Base-by-base conservation (phyloP, 1,140 invertebrate species). In the Cephus cinctus region DNA sequence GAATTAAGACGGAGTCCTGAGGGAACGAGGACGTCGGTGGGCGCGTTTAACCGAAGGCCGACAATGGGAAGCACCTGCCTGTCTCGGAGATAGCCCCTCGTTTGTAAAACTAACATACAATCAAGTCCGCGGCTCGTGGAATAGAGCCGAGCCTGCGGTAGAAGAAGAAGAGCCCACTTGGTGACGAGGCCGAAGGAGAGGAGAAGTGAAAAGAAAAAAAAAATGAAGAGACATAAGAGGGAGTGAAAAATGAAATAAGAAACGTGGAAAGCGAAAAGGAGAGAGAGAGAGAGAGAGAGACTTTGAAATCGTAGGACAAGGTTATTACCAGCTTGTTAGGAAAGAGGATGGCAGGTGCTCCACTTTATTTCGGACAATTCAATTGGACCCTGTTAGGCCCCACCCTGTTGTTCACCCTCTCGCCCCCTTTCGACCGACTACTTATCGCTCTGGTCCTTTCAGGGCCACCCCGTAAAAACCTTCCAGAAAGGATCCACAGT, bases 341-440 rank as follows among this genome's bases (percentile, higher is more conserved):
- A 53, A 18, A 65, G 59, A 53, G 54, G 65, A 69, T 63, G 68
- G 60, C 73, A 73, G 71, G 70, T 73, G 71, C 66, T 67, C 59
- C 67, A 67, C 70, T 76, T 74, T 69, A 73, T 70, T 73, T 71
- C 55, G 59, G 66, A 73, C 73, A 75, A 76, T 75, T 76, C 70
- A 74, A 76, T 67, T 75, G 65, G 52, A 54, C 44, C 43, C 36
- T 21, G 34, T 44, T 44, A 44, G n/a, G 36, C 23, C 25, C 25
- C 16, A 34, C 12, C 42, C n/a, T n/a, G n/a, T n/a, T n/a, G n/a
- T n/a, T n/a, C n/a, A n/a, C n/a, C n/a, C n/a, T n/a, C n/a, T n/a
- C n/a, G n/a, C n/a, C n/a, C n/a, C n/a, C n/a, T n/a, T n/a, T n/a
- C n/a, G n/a, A n/a, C n/a, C n/a, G n/a, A n/a, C n/a, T n/a, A n/a